These are phyloP conservation scores for Catagonus wagneri DNA, from an alignment of 2,113 vertebrate species.

Conservation along the genomic window DNA sequence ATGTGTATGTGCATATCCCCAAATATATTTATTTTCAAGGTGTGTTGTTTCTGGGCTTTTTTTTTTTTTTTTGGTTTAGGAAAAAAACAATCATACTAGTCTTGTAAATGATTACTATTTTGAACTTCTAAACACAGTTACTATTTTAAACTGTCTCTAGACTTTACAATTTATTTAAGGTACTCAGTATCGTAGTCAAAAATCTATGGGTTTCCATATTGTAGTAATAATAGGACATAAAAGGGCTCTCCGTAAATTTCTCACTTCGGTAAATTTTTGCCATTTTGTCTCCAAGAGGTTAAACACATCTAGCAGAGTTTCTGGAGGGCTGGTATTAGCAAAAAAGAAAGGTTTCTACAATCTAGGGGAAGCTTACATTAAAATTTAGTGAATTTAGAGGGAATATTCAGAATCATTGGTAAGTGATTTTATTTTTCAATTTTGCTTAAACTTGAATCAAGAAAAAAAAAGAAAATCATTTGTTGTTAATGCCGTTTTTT, in stretches of 20 bases:
- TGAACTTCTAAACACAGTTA: background rate
- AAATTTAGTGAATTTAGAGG: conserved; percentile 21
- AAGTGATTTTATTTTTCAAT: conserved; percentile 52
- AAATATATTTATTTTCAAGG: conserved; percentile 41
- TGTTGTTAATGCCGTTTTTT: background rate
- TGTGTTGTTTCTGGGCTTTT: conserved; percentile 50
- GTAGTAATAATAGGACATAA: conserved; percentile 47
- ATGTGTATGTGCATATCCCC: background rate
- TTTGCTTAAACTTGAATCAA: conserved; percentile 56
- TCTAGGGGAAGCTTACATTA: background rate
- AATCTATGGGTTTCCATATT: conserved; percentile 51
- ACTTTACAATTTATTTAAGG: conserved; percentile 22
- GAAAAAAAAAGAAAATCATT: background rate
- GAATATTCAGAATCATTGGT: background rate
- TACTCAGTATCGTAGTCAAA: conserved; percentile 1
- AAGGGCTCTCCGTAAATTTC: conserved; percentile 50
- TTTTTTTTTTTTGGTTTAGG: background rate
- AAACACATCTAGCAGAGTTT: conserved; percentile 37
- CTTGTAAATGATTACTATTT: conserved; percentile 46
- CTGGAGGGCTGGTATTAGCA: conserved; percentile 52
- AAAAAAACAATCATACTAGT: conserved; percentile 16
- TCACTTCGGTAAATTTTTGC: conserved; percentile 37
- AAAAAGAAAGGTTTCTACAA: conserved; percentile 56
- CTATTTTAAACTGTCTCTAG: conserved; percentile 30
- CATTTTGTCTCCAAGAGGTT: conserved; percentile 59